Evolutionary conservation across 2,113 vertebrate species (phyloP), one percentile per base, ranked within the genome.

Genomic region (Nansenia antarctica): DNA sequence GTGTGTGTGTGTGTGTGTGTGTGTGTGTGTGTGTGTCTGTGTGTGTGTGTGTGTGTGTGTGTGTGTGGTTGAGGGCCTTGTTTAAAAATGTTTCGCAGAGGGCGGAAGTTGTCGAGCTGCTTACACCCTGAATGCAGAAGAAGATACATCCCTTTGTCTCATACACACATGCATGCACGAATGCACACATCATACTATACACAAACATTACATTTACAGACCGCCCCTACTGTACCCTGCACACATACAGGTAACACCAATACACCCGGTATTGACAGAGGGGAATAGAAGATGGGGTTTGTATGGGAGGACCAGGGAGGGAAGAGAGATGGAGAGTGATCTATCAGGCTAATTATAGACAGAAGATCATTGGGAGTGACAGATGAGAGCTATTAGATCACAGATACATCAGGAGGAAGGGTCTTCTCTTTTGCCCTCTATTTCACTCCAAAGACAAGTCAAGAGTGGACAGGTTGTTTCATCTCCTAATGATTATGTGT

Each of bases 381-480:
- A 32, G 30, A 60, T 49, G 18, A 47, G 60, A 31, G 37, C 67
- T 47, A 12, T 24, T 30, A 15, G 39, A 34, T 49, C 26, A 29
- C 29, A 22, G 26, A 60, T 47, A 68, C 11, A 57, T 67, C 53
- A 42, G 11, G 14, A 15, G 35, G 30, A 11, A 3, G 14, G n/a
- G 14, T 32, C 12, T 35, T 31, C 11, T 32, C 14, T 26, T 9
- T 9, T n/a, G 15, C 29, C 7, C 18, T 8, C 26, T 3, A 22
- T 66, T 35, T 9, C 24, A 54, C 31, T 54, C 54, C 22, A 37
- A 37, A 54, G 31, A 37, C 7, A 2, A 54, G 31, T 26, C 7
- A 2, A 2, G 32, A 24, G 11, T 11, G n/a, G 14, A 39, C 59
- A 55, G 58, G 67, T 68, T 79, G 60, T 55, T 63, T 73, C 74